Conservation (phyloP, 2,113 vertebrate genomes). For the Rhipidura dahli region DNA sequence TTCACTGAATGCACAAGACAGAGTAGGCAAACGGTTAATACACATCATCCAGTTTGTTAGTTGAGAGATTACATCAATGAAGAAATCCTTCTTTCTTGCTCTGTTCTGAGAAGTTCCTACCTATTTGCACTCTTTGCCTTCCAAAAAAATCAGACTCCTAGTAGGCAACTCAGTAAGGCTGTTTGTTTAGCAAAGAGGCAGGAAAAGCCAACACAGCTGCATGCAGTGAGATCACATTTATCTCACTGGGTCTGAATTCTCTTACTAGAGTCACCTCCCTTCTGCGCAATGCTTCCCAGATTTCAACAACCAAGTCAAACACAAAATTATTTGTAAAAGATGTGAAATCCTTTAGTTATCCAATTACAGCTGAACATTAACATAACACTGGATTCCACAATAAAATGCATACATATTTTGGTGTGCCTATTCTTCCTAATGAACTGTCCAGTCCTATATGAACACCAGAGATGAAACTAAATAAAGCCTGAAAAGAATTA, state of each 20-base stretch:
- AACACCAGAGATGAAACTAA: background rate
- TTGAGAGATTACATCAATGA: background rate
- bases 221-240: constrained; percentile 41
- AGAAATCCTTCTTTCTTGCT: background rate
- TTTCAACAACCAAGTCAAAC: background rate
- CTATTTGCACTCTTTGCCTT: background rate
- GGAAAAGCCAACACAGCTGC: constrained; percentile 56
- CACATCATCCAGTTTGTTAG: background rate
- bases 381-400: background rate
- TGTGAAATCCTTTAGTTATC: background rate
- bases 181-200: background rate
- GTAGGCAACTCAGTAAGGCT: background rate
- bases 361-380: background rate
- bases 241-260: constrained; percentile 45
- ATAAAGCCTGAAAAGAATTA: background rate
- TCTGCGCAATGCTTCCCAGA: background rate
- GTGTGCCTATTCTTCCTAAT: background rate
- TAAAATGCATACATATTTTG: background rate
- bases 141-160: background rate
- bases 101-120: background rate
- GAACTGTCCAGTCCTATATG: background rate
- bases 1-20: background rate
- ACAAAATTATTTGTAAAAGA: background rate
- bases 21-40: background rate
- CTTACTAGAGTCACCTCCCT: constrained; percentile 36